Percentiles rank a stretch among this genome's conserved stretches.
Evolutionary conservation across 2,113 vertebrate genomes (phyloP).

Genomic region (Ochotona princeps): DNA sequence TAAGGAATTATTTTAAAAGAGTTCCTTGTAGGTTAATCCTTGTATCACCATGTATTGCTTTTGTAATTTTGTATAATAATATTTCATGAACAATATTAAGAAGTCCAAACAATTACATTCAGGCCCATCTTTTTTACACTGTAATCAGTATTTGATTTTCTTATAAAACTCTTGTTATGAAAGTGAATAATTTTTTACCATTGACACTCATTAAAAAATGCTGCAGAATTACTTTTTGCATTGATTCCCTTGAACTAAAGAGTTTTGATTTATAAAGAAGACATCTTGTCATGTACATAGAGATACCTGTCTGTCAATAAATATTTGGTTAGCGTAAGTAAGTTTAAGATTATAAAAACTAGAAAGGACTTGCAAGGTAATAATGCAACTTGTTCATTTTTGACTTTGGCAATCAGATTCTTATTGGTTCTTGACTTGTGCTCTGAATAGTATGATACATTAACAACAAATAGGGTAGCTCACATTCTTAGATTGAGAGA

Average conservation of each 20-base stretch:
- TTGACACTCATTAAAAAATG: background rate
- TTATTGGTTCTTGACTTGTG: background rate
- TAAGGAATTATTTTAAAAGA: background rate
- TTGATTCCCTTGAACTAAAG: background rate
- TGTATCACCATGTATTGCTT: background rate
- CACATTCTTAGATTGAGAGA: background rate
- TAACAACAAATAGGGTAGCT: background rate
- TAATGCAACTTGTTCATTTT: background rate
- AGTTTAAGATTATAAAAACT: background rate
- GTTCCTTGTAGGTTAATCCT: background rate
- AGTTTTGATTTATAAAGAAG: too few relatives aligned
- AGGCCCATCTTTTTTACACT: background rate
- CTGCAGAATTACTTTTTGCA: background rate
- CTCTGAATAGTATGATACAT: conserved; percentile 1
- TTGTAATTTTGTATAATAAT: background rate
- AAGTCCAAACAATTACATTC: conserved; percentile 5
- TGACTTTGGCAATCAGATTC: background rate
- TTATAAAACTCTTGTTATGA: background rate
- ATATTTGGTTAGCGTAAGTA: conserved; percentile 44
- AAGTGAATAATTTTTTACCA: background rate
- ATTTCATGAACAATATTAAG: conserved; percentile 18
- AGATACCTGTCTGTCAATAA: conserved; percentile 1
- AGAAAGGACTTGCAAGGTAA: background rate
- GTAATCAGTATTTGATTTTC: conserved; percentile 24
- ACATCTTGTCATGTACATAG: background rate